Percentiles rank a stretch among this genome's conserved stretches.
phyloP scores from a whole-genome alignment of 2,888 invertebrate genomes.

The Anodontia alba region DNA sequence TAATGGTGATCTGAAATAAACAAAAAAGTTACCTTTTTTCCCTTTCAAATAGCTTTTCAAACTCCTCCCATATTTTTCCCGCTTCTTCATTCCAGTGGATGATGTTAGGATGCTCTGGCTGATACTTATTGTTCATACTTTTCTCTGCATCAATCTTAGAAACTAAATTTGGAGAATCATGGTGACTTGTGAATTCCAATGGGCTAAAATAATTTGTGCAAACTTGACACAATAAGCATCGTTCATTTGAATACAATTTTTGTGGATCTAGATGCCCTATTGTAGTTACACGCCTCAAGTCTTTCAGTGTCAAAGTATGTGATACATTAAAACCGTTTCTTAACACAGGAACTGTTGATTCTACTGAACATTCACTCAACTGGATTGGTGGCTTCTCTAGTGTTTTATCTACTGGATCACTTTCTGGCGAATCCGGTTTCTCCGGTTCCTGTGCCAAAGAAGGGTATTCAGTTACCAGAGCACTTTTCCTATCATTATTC shows the following conservation, averaged over 20 bases:
- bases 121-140: constrained; percentile 18
- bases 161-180: constrained; percentile 26
- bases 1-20: no score
- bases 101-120: not conserved
- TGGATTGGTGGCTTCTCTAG: not conserved
- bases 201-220: constrained; percentile 45
- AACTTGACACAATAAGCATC: constrained; percentile 39
- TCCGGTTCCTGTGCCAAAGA: no score
- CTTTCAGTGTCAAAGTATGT: not conserved
- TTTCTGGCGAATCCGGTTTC: no score
- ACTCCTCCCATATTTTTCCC: constrained; percentile 20
- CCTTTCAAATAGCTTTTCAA: constrained; percentile 18
- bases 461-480: no score
- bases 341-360: not conserved
- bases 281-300: constrained; percentile 6
- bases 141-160: constrained; percentile 19
- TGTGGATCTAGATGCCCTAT: constrained; percentile 36
- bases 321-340: not conserved
- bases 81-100: constrained; percentile 9
- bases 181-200: constrained; percentile 41
- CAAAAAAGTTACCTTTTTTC: constrained; percentile 13
- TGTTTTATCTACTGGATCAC: no score
- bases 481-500: not conserved
- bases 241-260: constrained; percentile 19
- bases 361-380: not conserved